Evolutionary conservation across 2,888 invertebrate genomes (phyloP).

Genomic region (Odontocerum albicorne): DNA sequence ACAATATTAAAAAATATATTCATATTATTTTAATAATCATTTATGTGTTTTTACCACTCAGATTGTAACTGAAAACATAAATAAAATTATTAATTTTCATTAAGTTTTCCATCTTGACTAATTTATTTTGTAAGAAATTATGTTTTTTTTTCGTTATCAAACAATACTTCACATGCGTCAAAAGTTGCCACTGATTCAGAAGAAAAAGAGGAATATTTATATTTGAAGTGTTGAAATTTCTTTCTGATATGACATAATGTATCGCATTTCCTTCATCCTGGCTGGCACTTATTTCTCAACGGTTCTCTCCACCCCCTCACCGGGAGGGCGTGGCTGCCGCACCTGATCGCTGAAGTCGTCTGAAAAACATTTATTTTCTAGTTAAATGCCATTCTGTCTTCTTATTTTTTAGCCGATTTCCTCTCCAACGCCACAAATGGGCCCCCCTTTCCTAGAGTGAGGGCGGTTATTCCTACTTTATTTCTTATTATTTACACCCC

Average conservation of each 20-base stretch:
- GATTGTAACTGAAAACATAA: too few relatives aligned
- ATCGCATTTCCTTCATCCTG: not conserved
- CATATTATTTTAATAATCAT: too few relatives aligned
- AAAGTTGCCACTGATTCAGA: too few relatives aligned
- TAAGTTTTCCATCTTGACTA: too few relatives aligned
- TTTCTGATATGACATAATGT: constrained; percentile 15
- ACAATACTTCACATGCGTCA: too few relatives aligned
- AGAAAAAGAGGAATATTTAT: too few relatives aligned
- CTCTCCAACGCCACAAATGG: constrained; percentile 21
- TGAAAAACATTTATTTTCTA: constrained; percentile 32
- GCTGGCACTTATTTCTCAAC: not conserved
- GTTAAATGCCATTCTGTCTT: constrained; percentile 16
- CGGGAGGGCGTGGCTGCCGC: constrained; percentile 3
- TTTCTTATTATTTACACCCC: constrained; percentile 16
- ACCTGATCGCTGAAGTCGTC: constrained; percentile 31
- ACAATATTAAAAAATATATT: too few relatives aligned
- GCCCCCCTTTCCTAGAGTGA: not conserved
- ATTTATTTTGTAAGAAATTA: too few relatives aligned
- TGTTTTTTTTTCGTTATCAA: too few relatives aligned
- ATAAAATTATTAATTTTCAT: too few relatives aligned
- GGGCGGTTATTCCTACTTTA: constrained; percentile 19
- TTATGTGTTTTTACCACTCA: too few relatives aligned
- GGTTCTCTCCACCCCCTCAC: not conserved
- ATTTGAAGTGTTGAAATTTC: too few relatives aligned
- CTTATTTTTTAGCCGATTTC: constrained; percentile 18